Evolutionary conservation across 2,797 vertebrate genomes (phyloP), one percentile per base, ranked within the genome.

Genomic region (Tachyglossus aculeatus): DNA sequence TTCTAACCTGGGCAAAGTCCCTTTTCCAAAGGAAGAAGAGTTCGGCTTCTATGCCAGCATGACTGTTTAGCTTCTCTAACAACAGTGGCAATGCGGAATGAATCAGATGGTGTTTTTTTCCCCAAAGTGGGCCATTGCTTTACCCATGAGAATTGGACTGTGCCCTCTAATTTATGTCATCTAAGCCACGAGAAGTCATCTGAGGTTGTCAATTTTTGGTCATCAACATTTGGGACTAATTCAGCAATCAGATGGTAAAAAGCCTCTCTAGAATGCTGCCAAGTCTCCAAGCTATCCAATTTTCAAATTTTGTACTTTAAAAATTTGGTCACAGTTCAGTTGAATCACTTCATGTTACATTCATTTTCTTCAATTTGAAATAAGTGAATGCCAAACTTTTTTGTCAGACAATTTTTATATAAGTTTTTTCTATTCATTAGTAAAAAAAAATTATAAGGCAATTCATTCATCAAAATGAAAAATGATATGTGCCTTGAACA

Each of bases 391-490:
- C 79, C 86, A 86, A 45, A 74, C 4, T 70, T 90, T 91, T 91
- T 89, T 89, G 81, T 85, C 88, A 89, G 76, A 29, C 50, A 77
- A 91, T 89, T 92, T 92, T 91, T 90, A 90, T 84, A 80, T 77
- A 84, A 64, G 53, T 40, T 71, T 86, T 83, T 82, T 78, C 60
- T 71, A 71, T 44, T 79, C 86, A 87, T 90, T 90, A 89, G 72
- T 88, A 90, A 12, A 85, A 84, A 84, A 85, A 86, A 85, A 80
- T 86, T 86, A 78, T 58, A 81, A 75, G 61, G 39, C 66, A 74
- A 86, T 69, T 73, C 84, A 80, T 89, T 86, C 81, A 85, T 90
- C 84, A 91, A 83, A 82, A 80, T 88, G 84, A 92, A 91, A 89
- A 89, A 88, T 83, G 68, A 34, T 73, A 7, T 59, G 62, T 67